A percentile compares a stretch with the other conserved stretches of the same genome.
These are phyloP conservation scores for Colletes collaris DNA, from an alignment of 2,888 invertebrate genomes.

Conservation along the genomic window DNA sequence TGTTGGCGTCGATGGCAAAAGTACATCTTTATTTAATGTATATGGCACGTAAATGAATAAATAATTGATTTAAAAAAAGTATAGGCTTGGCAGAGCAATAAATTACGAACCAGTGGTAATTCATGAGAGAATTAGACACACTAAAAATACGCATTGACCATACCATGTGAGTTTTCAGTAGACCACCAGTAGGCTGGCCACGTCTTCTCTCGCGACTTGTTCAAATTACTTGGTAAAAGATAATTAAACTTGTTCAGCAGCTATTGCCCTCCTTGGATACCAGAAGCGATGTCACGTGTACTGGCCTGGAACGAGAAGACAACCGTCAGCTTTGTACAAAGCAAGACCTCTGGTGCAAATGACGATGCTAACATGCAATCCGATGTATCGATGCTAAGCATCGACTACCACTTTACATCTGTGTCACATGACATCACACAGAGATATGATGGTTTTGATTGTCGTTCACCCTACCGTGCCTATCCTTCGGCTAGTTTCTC, in stretches of 20 bases:
- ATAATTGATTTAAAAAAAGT: slow-evolving; percentile 32
- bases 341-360: slow-evolving; percentile 76
- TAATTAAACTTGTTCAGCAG: slow-evolving; percentile 82
- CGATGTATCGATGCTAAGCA: slow-evolving; percentile 80
- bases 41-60: slow-evolving; percentile 27
- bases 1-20: slow-evolving; percentile 19
- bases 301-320: slow-evolving; percentile 73
- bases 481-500: slow-evolving; percentile 74
- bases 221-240: slow-evolving; percentile 79
- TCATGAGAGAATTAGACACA: slow-evolving; percentile 65
- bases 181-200: slow-evolving; percentile 81
- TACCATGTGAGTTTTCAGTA: slow-evolving; percentile 82
- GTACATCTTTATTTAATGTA: slow-evolving; percentile 53
- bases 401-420: slow-evolving; percentile 80
- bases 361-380: slow-evolving; percentile 78
- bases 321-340: slow-evolving; percentile 76
- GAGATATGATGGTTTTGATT: slow-evolving; percentile 82
- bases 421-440: slow-evolving; percentile 81
- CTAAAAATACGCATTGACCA: slow-evolving; percentile 78
- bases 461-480: slow-evolving; percentile 76
- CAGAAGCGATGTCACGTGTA: slow-evolving; percentile 69
- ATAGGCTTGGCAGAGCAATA: slow-evolving; percentile 71
- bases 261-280: slow-evolving; percentile 76
- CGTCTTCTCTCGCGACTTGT: slow-evolving; percentile 75
- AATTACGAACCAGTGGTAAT: slow-evolving; percentile 74